Evolutionary conservation across 2,797 vertebrate genomes (phyloP), one percentile per base, ranked within the genome.

Genomic region (Selene dorsalis): DNA sequence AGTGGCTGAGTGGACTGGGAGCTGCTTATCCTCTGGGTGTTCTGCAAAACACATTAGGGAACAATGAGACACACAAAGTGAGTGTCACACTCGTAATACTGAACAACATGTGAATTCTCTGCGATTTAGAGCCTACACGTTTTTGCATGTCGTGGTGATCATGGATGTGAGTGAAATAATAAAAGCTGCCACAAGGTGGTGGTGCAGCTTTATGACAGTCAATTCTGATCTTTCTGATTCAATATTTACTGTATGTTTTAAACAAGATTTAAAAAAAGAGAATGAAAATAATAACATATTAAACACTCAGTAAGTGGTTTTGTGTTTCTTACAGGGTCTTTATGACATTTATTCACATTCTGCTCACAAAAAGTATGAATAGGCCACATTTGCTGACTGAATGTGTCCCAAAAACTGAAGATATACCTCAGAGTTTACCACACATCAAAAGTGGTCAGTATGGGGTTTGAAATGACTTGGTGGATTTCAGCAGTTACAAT

Each of bases 21-120:
- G 86, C 95, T 97, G 93, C 94, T 97, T 95, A 99, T 96, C 95
- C 98, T 96, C 68, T 99, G 98, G 79, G 96, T 94, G 75, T 97
- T 98, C 97, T 99, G 94, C 22, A 93, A 89, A 76, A 93, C 16
- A 92, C 62, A 84, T 28, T 75, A 32, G 83, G 77, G 72, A 68
- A 92, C 0, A 89, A 53, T 47, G 66, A 65, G n/a, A n/a, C n/a
- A n/a, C n/a, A n/a, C n/a, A n/a, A 64, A 50, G 62, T n/a, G 13
- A 71, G 5, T 12, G 61, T 13, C 20, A n/a, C 35, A 20, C 32
- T 41, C 26, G 2, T 48, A 41, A 38, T 32, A 28, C 24, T 18
- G 7, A 14, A 20, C 8, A 63, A 28, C 22, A 2, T 2, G 5
- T 5, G 14, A 6, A 61, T 26, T 7, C 39, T 35, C 5, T 45